Percentiles rank a stretch among this genome's conserved stretches.
phyloP scores from a whole-genome alignment of 2,797 vertebrate species.

The Coregonus sp. region DNA sequence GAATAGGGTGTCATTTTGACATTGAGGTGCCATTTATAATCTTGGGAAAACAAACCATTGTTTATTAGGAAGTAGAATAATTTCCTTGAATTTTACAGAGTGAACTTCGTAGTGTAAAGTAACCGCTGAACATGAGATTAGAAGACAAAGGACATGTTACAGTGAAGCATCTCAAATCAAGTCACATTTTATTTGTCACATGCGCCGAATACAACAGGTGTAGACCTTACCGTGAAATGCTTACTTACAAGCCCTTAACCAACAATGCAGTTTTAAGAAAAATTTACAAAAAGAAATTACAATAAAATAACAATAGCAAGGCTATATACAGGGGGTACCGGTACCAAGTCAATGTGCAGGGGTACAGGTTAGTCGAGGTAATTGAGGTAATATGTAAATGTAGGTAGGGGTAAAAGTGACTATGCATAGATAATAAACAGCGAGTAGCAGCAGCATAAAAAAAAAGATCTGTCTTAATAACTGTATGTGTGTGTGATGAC shows the following conservation, averaged over 20 bases:
- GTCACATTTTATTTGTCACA: too few relatives aligned
- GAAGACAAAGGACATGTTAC: constrained; percentile 15
- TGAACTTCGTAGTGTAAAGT: constrained; percentile 13
- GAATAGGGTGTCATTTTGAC: not conserved
- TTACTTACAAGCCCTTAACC: too few relatives aligned
- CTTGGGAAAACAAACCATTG: not conserved
- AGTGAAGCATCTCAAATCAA: not conserved
- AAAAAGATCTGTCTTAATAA: constrained; percentile 10
- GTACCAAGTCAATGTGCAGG: too few relatives aligned
- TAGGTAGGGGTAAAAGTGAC: too few relatives aligned
- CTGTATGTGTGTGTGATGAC: constrained; percentile 30
- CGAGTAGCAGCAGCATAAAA: not conserved
- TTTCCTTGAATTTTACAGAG: not conserved
- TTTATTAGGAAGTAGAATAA: constrained; percentile 1
- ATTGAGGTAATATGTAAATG: too few relatives aligned
- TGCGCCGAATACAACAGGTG: too few relatives aligned
- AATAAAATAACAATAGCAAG: too few relatives aligned
- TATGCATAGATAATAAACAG: constrained; percentile 15
- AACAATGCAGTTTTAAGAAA: too few relatives aligned
- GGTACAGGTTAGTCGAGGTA: too few relatives aligned
- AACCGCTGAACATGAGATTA: constrained; percentile 1
- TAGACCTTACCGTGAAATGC: too few relatives aligned
- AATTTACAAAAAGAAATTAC: too few relatives aligned
- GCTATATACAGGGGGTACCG: too few relatives aligned
- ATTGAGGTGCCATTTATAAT: not conserved